Base-by-base conservation (phyloP, 2,888 invertebrate species). In the Nasonovia ribisnigri region DNA sequence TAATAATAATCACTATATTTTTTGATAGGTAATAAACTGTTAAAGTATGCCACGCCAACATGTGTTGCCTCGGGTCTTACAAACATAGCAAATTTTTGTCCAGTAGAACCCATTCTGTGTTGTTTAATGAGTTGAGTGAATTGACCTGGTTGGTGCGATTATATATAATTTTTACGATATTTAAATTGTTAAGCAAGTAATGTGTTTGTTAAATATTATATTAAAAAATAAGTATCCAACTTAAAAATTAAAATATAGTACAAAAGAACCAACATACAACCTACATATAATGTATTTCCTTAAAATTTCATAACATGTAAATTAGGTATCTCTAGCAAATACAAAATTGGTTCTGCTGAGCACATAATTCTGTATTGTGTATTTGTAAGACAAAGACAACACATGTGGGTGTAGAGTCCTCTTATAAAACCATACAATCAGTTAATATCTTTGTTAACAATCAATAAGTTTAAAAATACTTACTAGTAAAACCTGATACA, bases 401-500 rank as follows among this genome's bases (percentile, higher is more conserved):
- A 36, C 77, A 77, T 36, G 6, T 77, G 36, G 36, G 16, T n/a
- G 5, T 67, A n/a, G n/a, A n/a, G 60, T 29, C 2, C 2, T 10
- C 10, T 60, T 29, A 67, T 67, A 13, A n/a, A 67, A 67, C n/a
- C n/a, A n/a, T 67, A 67, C 4, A 16, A n/a, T n/a, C 1, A 67
- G n/a, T 67, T n/a, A 67, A 67, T 67, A 67, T 54, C 20, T n/a
- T n/a, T n/a, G n/a, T 67, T n/a, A 42, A 20, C 36, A 51, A 51
- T 88, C 8, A 46, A 48, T 67, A 90, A 36, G 8, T n/a, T 57
- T 42, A 86, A 0, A 57, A 92, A 91, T 86, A 94, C 95, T 95
- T 90, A 95, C 95, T 95, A 48, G 94, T 94, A 67, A 94, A 94
- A 46, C 95, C 95, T 26, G 90, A 84, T 42, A 95, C 77, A 88